Conservation (phyloP, 53 echinoderm and acorn worm genomes). For the Mesocentrotus franciscanus region DNA sequence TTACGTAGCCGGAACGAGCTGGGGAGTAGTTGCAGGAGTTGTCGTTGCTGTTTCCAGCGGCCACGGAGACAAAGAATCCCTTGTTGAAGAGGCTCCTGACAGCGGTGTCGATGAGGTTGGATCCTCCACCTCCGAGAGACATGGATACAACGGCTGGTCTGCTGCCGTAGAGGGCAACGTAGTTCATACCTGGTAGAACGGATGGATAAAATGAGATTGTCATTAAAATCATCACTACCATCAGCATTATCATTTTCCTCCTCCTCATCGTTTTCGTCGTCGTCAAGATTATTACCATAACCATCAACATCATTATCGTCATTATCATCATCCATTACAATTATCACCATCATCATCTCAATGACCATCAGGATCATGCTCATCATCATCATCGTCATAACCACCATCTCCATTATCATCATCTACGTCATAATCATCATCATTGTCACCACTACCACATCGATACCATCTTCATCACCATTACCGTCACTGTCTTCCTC, state of each 20-base stretch:
- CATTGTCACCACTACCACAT: too few species aligned
- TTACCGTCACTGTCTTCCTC: too few species aligned
- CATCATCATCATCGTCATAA: background rate
- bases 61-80: slow-evolving; percentile 72
- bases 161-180: slow-evolving; percentile 66
- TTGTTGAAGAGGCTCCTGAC: slow-evolving; percentile 34
- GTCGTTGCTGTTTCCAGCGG: slow-evolving; percentile 73
- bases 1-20: slow-evolving; percentile 68
- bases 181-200: slow-evolving; percentile 66
- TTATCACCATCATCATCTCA: background rate
- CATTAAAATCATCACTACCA: background rate
- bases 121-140: slow-evolving; percentile 74
- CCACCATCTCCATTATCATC: background rate
- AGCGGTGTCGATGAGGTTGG: slow-evolving; percentile 54
- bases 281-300: background rate
- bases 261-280: background rate
- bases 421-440: background rate
- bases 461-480: too few species aligned
- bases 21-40: slow-evolving; percentile 71
- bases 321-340: background rate
- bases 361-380: background rate
- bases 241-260: background rate
- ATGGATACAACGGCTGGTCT: slow-evolving; percentile 74
- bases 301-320: background rate
- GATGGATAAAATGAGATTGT: background rate